A percentile compares a stretch with the other conserved stretches of the same genome.
Evolutionary conservation across 2,113 vertebrate genomes (phyloP).

Genomic region (Diadophis punctatus): DNA sequence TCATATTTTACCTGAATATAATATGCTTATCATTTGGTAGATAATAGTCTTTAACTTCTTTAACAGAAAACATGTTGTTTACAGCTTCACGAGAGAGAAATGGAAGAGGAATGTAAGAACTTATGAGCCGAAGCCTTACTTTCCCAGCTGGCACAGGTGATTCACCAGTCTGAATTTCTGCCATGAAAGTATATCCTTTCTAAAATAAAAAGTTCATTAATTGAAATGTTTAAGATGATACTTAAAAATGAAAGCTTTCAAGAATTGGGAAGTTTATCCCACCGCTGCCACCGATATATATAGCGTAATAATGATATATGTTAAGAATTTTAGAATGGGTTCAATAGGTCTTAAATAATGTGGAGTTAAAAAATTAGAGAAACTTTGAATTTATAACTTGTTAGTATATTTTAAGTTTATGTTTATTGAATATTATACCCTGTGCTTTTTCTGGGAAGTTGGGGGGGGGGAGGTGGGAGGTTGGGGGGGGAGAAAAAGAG

Average conservation of each 20-base stretch:
- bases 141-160: constrained; percentile 52
- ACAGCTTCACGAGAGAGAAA: constrained; percentile 62
- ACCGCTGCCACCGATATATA: too few species aligned
- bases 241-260: neutral
- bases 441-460: too few species aligned
- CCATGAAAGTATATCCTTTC: constrained; percentile 89
- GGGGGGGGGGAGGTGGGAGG: too few species aligned
- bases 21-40: constrained; percentile 78
- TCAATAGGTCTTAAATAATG: too few species aligned
- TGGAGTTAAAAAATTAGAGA: too few species aligned
- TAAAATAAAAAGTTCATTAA: constrained; percentile 52
- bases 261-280: neutral
- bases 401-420: too few species aligned
- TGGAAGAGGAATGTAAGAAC: constrained; percentile 72
- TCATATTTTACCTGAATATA: constrained; percentile 80
- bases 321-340: too few species aligned
- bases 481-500: too few species aligned
- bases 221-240: neutral
- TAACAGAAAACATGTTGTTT: constrained; percentile 70
- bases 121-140: constrained; percentile 82
- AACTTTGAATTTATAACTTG: too few species aligned
- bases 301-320: too few species aligned
- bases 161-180: constrained; percentile 73
- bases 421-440: too few species aligned
- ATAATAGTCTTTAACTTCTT: constrained; percentile 83